These are phyloP conservation scores for Melieria omissa DNA, from an alignment of 2,888 invertebrate genomes.

Conservation along the genomic window DNA sequence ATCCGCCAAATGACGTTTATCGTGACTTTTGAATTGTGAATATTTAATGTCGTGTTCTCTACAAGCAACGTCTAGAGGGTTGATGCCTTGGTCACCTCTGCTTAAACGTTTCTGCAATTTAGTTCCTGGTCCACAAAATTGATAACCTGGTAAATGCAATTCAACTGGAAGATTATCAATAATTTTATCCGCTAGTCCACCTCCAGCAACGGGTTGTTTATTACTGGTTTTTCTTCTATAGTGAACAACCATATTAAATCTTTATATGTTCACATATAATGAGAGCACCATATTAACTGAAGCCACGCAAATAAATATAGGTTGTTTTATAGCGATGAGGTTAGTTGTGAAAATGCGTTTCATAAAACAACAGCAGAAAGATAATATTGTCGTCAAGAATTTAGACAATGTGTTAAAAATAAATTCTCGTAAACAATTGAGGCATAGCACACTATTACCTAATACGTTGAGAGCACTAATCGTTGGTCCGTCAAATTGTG, in stretches of 20 bases:
- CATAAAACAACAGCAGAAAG: conserved; percentile 27
- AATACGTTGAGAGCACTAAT: conserved; percentile 49
- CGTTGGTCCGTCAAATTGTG: conserved; percentile 58
- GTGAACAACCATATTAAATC: conserved; percentile 40
- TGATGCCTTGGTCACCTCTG: conserved; percentile 42
- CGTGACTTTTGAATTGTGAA: conserved; percentile 27
- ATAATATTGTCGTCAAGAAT: conserved; percentile 8
- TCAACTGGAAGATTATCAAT: too few relatives aligned
- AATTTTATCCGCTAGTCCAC: too few relatives aligned
- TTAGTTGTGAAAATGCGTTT: conserved; percentile 32
- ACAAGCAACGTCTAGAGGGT: conserved; percentile 37
- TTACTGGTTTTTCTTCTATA: too few relatives aligned
- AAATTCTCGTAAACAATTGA: not conserved
- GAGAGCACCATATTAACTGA: not conserved
- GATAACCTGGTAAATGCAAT: too few relatives aligned
- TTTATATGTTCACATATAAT: conserved; percentile 14
- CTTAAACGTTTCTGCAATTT: too few relatives aligned
- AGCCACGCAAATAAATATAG: conserved; percentile 8
- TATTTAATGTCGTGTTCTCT: conserved; percentile 43
- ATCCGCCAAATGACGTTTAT: not conserved
- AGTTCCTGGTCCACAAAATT: too few relatives aligned
- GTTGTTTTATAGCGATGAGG: conserved; percentile 1
- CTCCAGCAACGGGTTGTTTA: too few relatives aligned
- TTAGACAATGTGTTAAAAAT: not conserved
- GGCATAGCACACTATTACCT: conserved; percentile 53